Evolutionary conservation across 2,797 vertebrate species (phyloP), one percentile per base, ranked within the genome.

Genomic region (Anolis apletophallus): DNA sequence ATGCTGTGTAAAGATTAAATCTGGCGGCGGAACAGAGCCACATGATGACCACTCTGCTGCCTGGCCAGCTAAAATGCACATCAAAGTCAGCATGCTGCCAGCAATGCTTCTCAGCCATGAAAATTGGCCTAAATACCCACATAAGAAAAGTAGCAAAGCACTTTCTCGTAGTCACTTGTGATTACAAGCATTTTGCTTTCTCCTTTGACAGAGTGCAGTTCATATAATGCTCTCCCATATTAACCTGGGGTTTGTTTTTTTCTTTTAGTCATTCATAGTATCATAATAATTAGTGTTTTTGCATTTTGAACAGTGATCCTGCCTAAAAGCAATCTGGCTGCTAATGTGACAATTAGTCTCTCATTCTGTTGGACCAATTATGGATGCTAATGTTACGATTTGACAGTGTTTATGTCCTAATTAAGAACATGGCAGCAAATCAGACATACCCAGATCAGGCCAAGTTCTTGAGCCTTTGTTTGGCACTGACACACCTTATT

Each of bases 291-390:
- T 93, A 94, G 88, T 5, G 59, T 79, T 86, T 93, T 94, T 94
- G 84, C 81, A 87, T 91, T 94, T 92, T 93, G 92, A 75, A 94
- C 81, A 61, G 90, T 92, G 89, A 93, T 90, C 77, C 79, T 90
- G 88, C 91, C 92, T 85, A 89, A 92, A 90, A 93, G 91, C 91
- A 23, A 84, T 93, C 89, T 93, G 89, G 90, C 88, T 85, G 89
- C 88, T 93, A 94, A 94, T 92, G 93, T 90, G 91, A 94, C 94
- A 93, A 92, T 95, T 94, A 94, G 87, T 89, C 90, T 94, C 91
- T 91, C 88, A 92, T 93, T 93, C 88, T 87, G 86, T 91, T 95
- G 87, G 91, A 90, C 92, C 92, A 94, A 95, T 95, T 95, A 95
- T 86, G 93, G 93, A 92, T 93, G 91, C 91, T 95, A 94, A 95